These are phyloP conservation scores for Aurelia sp. DNA, from an alignment of 30 jellyfish, hydroid and myxozoan species.

Conservation along the genomic window DNA sequence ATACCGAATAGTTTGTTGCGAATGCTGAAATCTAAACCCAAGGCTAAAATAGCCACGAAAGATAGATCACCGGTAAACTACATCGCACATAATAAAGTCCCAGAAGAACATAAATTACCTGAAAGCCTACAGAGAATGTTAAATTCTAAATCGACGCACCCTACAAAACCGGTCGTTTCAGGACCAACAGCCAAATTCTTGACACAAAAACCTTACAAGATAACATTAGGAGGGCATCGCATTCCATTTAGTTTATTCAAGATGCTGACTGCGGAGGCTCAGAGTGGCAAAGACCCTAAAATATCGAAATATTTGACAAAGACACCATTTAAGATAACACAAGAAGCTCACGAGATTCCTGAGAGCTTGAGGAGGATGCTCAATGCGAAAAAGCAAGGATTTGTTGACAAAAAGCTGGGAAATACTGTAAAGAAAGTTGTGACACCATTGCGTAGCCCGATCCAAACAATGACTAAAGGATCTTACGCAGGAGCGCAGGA, in stretches of 20 bases:
- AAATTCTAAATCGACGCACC: not conserved
- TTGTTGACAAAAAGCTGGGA: not conserved
- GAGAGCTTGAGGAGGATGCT: slow-evolving; percentile 41
- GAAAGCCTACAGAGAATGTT: not conserved
- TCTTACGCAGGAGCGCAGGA: not conserved
- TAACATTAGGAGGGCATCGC: slow-evolving; percentile 24
- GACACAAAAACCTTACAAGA: slow-evolving; percentile 43
- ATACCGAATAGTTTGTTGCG: too few species aligned
- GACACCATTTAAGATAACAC: slow-evolving; percentile 38
- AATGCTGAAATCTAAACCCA: too few species aligned
- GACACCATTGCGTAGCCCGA: not conserved
- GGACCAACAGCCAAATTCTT: slow-evolving; percentile 1
- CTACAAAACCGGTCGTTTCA: not conserved
- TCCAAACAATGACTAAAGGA: not conserved
- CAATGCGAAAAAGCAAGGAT: not conserved
- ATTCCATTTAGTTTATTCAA: slow-evolving; percentile 33
- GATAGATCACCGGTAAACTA: not conserved
- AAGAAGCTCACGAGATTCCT: slow-evolving; percentile 32
- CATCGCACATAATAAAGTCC: not conserved
- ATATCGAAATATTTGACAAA: slow-evolving; percentile 20
- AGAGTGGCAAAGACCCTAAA: slow-evolving; percentile 35
- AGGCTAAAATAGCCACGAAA: too few species aligned
- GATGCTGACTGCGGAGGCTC: slow-evolving; percentile 41
- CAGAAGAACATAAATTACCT: not conserved
- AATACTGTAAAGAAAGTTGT: not conserved